Base-by-base conservation (phyloP, 1,140 invertebrate species). In the Semibalanus balanoides region DNA sequence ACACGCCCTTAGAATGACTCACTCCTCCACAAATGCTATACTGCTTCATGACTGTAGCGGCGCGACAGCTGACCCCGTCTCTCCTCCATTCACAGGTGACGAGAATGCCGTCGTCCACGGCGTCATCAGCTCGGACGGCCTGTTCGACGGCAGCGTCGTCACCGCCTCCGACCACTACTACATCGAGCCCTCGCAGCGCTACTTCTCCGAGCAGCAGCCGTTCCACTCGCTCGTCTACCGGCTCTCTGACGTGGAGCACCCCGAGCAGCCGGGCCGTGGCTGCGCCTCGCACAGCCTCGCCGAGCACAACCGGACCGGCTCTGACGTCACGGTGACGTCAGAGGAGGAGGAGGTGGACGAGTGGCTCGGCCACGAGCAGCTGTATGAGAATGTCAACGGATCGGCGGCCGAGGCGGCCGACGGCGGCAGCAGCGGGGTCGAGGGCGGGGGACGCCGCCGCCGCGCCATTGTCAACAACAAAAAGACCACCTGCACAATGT, bases 111-210 rank as follows among this genome's bases (percentile, higher is more conserved):
- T 88, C 75, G 93, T 96, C 31, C 89, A 93, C 80, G 95, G 94
- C 30, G 85, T 96, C 77, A 87, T 97, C 73, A 95, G 93, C 76
- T 85, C 87, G 73, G 90, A 94, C 74, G 95, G 95, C 76, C 85
- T 95, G 30, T 93, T 97, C 82, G 94, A 97, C 82, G 95, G 94
- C 28, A 91, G 90, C 30, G 90, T 97, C 77, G 87, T 88, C 78
- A 93, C 93, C 0, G 83, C 85, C 72, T 90, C 93, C 79, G 90
- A 94, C 76, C 92, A 91, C 11, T 87, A 82, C 84, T 94, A 94
- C 83, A 88, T 97, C 74, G 94, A 97, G 83, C 93, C 93, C 28
- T 86, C 93, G 31, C 87, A 87, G 76, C 87, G 91, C 80, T 95
- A 94, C 84, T 51, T 51, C 31, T n/a, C 72, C 31, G 31, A 77